phyloP scores from a whole-genome alignment of 2,888 invertebrate species.

The Epinotia ramella region DNA sequence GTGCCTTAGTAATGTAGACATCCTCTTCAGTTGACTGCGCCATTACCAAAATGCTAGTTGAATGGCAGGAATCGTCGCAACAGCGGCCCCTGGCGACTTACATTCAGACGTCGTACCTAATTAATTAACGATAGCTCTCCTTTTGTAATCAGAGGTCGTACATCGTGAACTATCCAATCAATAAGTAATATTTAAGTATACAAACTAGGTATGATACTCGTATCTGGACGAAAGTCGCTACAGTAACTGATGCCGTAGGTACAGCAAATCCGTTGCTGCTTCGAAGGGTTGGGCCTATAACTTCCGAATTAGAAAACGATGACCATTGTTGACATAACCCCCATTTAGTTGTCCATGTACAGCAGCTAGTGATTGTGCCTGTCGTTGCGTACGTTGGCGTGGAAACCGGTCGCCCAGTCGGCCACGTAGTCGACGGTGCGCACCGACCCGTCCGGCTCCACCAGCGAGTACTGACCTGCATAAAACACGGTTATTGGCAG shows the following conservation, averaged over 20 bases:
- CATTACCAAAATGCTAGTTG: too few species aligned
- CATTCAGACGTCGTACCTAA: too few species aligned
- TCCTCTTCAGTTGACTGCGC: too few species aligned
- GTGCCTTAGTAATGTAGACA: too few species aligned
- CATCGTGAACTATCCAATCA: too few species aligned
- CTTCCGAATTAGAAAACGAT: neutral
- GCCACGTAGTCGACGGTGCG: slow-evolving; percentile 91
- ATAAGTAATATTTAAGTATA: too few species aligned
- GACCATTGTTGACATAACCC: slow-evolving; percentile 38
- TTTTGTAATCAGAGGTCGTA: too few species aligned
- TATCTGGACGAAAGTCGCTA: too few species aligned
- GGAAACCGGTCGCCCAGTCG: slow-evolving; percentile 92
- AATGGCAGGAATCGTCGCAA: too few species aligned
- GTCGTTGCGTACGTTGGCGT: slow-evolving; percentile 89
- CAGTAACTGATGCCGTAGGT: neutral
- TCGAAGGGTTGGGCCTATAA: neutral
- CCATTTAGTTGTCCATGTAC: slow-evolving; percentile 38
- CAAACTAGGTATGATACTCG: too few species aligned
- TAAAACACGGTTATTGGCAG: slow-evolving; percentile 51
- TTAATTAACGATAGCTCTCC: too few species aligned
- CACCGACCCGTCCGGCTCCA: slow-evolving; percentile 91
- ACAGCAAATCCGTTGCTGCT: neutral
- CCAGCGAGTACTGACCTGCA: slow-evolving; percentile 87
- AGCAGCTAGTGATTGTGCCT: slow-evolving; percentile 79
- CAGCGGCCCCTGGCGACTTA: too few species aligned